A percentile compares a stretch with the other conserved stretches of the same genome.
phyloP scores from a whole-genome alignment of 1,140 invertebrate species.

The Micrasema minimum region DNA sequence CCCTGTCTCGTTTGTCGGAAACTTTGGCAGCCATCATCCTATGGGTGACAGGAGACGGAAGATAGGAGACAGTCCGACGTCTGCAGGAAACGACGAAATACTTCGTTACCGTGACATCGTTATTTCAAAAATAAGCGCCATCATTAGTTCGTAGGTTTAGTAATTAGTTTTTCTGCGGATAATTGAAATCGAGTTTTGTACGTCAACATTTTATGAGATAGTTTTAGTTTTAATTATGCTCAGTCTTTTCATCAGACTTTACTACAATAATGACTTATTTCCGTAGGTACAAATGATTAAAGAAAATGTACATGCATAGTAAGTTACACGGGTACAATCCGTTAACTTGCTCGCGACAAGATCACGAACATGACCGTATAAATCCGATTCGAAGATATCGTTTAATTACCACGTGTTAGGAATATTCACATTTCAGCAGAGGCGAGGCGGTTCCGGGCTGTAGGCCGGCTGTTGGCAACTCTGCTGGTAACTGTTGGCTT shows the following conservation, averaged over 20 bases:
- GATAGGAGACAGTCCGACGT: conserved; percentile 6
- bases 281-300: too few species aligned
- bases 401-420: conserved; percentile 27
- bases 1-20: conserved; percentile 10
- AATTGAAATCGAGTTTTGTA: too few species aligned
- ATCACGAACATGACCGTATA: conserved; percentile 7
- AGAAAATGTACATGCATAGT: too few species aligned
- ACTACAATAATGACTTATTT: too few species aligned
- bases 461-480: neutral
- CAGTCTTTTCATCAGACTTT: too few species aligned
- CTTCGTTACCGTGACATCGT: conserved; percentile 3
- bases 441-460: neutral
- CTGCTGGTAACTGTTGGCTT: neutral
- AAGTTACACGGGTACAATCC: too few species aligned
- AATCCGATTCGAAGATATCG: conserved; percentile 14
- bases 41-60: neutral
- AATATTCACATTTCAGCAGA: conserved; percentile 3
- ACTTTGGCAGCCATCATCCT: conserved; percentile 7
- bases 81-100: conserved; percentile 18
- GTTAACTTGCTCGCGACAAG: neutral
- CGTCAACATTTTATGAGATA: too few species aligned
- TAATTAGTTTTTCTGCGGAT: too few species aligned
- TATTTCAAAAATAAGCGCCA: too few species aligned
- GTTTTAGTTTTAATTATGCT: too few species aligned
- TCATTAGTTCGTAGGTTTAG: neutral